These are phyloP conservation scores for Antheraea yamamai DNA, from an alignment of 2,888 invertebrate genomes.

Conservation along the genomic window DNA sequence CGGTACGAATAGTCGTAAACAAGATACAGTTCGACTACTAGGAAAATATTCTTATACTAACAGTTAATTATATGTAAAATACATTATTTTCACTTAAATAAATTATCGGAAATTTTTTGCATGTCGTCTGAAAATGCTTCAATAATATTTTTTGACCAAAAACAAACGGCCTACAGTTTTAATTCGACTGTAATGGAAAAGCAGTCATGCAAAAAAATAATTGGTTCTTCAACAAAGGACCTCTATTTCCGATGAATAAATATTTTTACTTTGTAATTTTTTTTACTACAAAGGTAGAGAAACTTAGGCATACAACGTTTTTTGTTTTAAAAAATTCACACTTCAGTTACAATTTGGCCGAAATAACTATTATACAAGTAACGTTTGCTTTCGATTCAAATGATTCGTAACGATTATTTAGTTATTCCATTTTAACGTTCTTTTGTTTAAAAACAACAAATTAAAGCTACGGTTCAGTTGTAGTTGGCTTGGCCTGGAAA, in stretches of 20 bases:
- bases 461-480: neutral
- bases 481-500: neutral
- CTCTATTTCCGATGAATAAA: slow-evolving; percentile 57
- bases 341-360: neutral
- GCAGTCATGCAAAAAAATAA: slow-evolving; percentile 75
- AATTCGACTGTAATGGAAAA: slow-evolving; percentile 67
- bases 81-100: too few species aligned
- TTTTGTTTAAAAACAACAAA: neutral
- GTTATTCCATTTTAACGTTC: neutral
- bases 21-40: too few species aligned
- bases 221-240: slow-evolving; percentile 65
- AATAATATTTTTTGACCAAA: slow-evolving; percentile 50
- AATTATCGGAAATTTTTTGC: neutral
- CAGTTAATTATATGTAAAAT: too few species aligned
- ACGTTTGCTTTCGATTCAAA: neutral
- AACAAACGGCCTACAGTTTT: slow-evolving; percentile 59
- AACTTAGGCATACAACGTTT: neutral
- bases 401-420: neutral
- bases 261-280: slow-evolving; percentile 16
- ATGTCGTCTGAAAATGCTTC: neutral
- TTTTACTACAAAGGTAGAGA: neutral
- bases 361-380: neutral
- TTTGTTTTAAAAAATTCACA: neutral
- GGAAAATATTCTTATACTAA: too few species aligned
- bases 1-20: too few species aligned